Base-by-base conservation (phyloP, 1,140 invertebrate genomes). In the Lamellibrachia luymesi region DNA sequence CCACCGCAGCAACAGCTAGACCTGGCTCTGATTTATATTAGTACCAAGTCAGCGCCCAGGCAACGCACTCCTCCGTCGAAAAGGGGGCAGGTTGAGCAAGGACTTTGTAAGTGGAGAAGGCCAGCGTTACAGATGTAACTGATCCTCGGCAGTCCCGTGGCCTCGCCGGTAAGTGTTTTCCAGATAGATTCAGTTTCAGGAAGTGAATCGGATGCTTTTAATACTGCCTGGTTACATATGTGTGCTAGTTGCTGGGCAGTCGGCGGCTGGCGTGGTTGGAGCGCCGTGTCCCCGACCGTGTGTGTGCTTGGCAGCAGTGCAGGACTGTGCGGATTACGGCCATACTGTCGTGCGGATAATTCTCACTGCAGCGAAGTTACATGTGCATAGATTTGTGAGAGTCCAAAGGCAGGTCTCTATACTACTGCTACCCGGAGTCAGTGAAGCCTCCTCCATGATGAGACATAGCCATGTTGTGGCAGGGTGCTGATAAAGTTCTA, bases 1-100 rank as follows among this genome's bases (percentile, higher is more conserved):
- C 64, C 64, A 22, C 64, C 64, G 17, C 64, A 4, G 64, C 64
- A 80, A 4, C 64, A 56, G 64, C 64, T 10, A 22, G 17, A 80
- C 64, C 64, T 80, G 64, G 64, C 64, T 80, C 64, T 80, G 64
- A 80, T 80, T 80, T 80, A 80, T 80, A 80, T 80, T 80, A 80
- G 64, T 80, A 80, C 64, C 64, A 80, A 80, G 64, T 80, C 64
- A 22, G 64, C 64, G 17, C 64, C 64, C 64, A 8, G 17, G 64
- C 64, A 80, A 80, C 64, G 64, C 64, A 80, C 64, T 80, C 64
- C 52, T 8, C 52, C 64, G 13, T 22, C 64, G 13, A 80, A 80
- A 6, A 80, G 64, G 64, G 64, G 6, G 13, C 5, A 17, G 13
- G 64, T 17, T 80, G 17, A 22, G 8, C 64, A 4, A 80, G 64